These are phyloP conservation scores for Nomada goodeniana DNA, from an alignment of 2,888 invertebrate species.

Conservation along the genomic window DNA sequence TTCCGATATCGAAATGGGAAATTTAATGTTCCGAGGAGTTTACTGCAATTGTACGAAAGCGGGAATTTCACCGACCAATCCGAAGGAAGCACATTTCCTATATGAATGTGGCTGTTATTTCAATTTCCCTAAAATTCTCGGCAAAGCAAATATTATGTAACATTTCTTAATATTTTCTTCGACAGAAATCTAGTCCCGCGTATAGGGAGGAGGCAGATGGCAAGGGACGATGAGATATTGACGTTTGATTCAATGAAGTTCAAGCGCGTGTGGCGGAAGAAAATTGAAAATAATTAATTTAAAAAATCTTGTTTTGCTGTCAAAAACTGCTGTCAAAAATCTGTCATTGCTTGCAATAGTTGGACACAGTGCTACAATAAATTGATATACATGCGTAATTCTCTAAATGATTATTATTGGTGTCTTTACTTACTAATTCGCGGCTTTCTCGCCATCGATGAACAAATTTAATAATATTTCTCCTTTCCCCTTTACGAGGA, in stretches of 20 bases:
- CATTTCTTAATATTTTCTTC: not conserved
- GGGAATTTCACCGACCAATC: constrained; percentile 11
- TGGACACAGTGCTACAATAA: not conserved
- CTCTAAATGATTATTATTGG: not conserved
- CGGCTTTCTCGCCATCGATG: too few species aligned
- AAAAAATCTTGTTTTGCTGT: too few species aligned
- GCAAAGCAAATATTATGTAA: not conserved
- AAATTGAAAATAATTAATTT: not conserved
- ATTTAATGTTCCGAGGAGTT: constrained; percentile 33
- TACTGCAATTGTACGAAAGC: constrained; percentile 23
- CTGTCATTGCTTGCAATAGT: not conserved
- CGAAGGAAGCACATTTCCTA: constrained; percentile 6
- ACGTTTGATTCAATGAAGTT: too few species aligned
- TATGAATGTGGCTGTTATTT: constrained; percentile 18
- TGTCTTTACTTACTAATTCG: too few species aligned
- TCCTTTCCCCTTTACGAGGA: too few species aligned
- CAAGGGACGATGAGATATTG: too few species aligned
- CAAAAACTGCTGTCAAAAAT: too few species aligned
- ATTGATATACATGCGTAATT: not conserved
- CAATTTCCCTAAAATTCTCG: constrained; percentile 11
- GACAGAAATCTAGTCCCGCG: not conserved
- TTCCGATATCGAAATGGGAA: constrained; percentile 23
- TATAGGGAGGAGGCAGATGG: not conserved
- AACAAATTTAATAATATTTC: not conserved
- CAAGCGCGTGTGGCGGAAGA: not conserved